A percentile compares a stretch with the other conserved stretches of the same genome.
These are phyloP conservation scores for Cebus imitator DNA, from an alignment of 2,113 vertebrate species.

Conservation along the genomic window DNA sequence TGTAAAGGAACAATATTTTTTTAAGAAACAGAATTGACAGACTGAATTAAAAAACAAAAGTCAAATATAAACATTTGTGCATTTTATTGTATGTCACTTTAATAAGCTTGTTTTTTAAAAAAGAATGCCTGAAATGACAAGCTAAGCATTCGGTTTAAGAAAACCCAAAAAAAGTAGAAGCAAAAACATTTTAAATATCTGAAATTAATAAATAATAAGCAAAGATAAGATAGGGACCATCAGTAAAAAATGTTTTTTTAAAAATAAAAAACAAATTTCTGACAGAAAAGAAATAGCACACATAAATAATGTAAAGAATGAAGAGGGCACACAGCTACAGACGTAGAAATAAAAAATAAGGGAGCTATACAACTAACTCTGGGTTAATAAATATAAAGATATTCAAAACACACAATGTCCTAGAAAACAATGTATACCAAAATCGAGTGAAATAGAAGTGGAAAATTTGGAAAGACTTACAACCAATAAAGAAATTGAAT, in stretches of 20 bases:
- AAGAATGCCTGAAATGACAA: not conserved
- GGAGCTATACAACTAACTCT: not conserved
- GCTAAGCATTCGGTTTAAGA: not conserved
- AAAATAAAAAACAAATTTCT: not conserved
- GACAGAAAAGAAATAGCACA: not conserved
- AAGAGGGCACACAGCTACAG: not conserved
- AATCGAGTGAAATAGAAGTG: not conserved
- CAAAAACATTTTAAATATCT: not conserved
- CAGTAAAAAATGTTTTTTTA: not conserved
- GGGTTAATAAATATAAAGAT: not conserved
- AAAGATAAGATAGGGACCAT: not conserved
- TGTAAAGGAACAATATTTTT: not conserved
- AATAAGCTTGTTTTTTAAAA: not conserved
- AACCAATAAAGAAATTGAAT: not conserved
- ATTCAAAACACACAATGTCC: not conserved
- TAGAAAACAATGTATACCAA: not conserved
- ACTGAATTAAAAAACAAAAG: not conserved
- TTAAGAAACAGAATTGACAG: not conserved
- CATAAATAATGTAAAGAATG: not conserved
- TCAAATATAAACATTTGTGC: not conserved
- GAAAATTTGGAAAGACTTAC: not conserved
- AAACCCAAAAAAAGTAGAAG: not conserved
- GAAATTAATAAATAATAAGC: not conserved
- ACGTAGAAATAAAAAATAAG: not conserved
- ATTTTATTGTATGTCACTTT: no score